Evolutionary conservation across 2,888 invertebrate genomes (phyloP).

Genomic region (Tenodera sinensis): DNA sequence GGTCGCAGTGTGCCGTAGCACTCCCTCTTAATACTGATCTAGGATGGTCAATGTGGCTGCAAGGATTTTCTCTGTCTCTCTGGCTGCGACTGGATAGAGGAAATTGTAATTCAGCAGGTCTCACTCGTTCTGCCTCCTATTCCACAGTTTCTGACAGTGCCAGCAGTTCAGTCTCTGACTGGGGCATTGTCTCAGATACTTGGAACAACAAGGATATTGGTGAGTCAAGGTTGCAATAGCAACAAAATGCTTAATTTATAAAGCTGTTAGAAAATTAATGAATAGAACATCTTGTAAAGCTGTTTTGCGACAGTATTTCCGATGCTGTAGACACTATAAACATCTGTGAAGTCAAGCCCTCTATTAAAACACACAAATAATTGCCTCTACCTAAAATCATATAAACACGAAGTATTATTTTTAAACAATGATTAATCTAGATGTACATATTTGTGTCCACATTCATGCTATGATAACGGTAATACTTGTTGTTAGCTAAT

Average conservation of each 20-base stretch:
- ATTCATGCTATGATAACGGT: too few relatives aligned
- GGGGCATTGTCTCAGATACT: conserved; percentile 38
- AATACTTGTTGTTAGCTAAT: too few relatives aligned
- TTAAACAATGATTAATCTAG: too few relatives aligned
- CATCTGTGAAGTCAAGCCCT: too few relatives aligned
- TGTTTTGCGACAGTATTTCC: too few relatives aligned
- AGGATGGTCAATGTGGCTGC: conserved; percentile 59
- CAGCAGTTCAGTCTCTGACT: conserved; percentile 44
- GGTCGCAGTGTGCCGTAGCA: conserved; percentile 45
- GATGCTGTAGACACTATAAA: too few relatives aligned
- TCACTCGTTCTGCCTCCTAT: background rate
- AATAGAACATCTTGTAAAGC: too few relatives aligned
- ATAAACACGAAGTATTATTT: too few relatives aligned
- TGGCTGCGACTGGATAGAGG: conserved; percentile 54
- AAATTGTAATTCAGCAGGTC: conserved; percentile 9
- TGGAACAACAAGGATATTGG: conserved; percentile 12
- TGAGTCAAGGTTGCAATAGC: background rate
- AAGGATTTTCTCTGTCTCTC: conserved; percentile 55
- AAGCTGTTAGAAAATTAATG: background rate
- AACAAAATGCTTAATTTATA: background rate
- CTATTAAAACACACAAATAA: too few relatives aligned
- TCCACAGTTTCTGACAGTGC: conserved; percentile 31
- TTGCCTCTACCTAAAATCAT: too few relatives aligned
- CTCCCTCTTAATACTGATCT: conserved; percentile 44
- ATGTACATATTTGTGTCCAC: too few relatives aligned